Base-by-base conservation (phyloP, 2,113 vertebrate genomes). In the Crocuta crocuta region DNA sequence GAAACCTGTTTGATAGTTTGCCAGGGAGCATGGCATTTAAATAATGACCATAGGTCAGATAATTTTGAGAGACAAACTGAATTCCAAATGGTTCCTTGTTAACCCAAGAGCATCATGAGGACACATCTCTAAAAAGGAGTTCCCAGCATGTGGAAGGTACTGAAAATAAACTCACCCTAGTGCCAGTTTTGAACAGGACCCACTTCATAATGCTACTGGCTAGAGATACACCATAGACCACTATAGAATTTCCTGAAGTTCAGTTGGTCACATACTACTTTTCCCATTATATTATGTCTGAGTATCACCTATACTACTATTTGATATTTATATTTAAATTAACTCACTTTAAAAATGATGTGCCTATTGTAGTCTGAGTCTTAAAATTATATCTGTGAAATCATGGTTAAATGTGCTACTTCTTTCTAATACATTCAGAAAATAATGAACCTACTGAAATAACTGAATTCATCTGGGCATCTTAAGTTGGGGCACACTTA, bases 391-490 rank as follows among this genome's bases (percentile, higher is more conserved):
- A 26, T 43, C 19, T 85, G 19, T 89, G 45, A 97, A 87, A 45
- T 81, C 33, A 31, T 53, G 26, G 17, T 81, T 81, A 88, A 95
- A 85, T 93, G 33, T 71, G 1, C 1, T 74, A 26, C 35, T 55
- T 80, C 89, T 85, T 80, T 23, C 58, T 43, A 76, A 84, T 7
- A 58, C 10, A 66, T 17, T 89, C 73, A 66, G 12, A 93, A 76
- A 83, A 81, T 73, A 95, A 39, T 13, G 48, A 70, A 81, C 88
- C 35, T 94, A 53, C 23, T 63, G 3, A 96, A 85, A 96, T 85
- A 96, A 89, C 50, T 91, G 11, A 91, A 81, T 95, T 87, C 16
- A 82, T 48, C 10, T 84, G 5, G 21, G 26, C 33, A 94, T 80
- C 10, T n/a, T 45, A 96, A 66, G 28, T 78, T 91, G 55, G 15